These are phyloP conservation scores for Tethea ocularis DNA, from an alignment of 2,888 invertebrate genomes.

Conservation along the genomic window DNA sequence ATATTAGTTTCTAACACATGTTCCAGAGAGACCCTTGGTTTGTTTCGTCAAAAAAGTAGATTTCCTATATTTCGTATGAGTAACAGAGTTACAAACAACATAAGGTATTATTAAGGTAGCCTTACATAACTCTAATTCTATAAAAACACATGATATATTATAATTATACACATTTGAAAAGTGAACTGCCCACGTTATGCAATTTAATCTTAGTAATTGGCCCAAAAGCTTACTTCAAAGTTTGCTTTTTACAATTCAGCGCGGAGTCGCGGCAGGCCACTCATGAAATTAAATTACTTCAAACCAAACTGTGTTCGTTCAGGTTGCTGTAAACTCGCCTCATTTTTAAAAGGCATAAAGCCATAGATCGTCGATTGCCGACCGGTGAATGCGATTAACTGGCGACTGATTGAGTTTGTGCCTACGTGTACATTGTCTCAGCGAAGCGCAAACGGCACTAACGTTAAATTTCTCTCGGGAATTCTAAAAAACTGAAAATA, in stretches of 20 bases:
- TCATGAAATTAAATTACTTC: conserved; percentile 76
- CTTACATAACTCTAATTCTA: background rate
- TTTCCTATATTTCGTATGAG: too few species aligned
- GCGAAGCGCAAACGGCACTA: background rate
- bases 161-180: background rate
- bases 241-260: conserved; percentile 68
- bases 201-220: conserved; percentile 65
- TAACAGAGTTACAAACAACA: too few species aligned
- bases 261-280: conserved; percentile 54
- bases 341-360: conserved; percentile 57
- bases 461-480: too few species aligned
- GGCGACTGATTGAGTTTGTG: background rate
- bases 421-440: background rate
- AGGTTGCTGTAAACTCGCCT: conserved; percentile 54
- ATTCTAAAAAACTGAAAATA: background rate
- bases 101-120: too few species aligned
- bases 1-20: too few species aligned
- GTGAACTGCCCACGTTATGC: conserved; percentile 6
- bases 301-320: conserved; percentile 48
- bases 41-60: too few species aligned
- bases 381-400: background rate
- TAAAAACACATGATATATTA: background rate
- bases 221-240: conserved; percentile 63
- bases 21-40: too few species aligned
- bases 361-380: conserved; percentile 30